phyloP scores from a whole-genome alignment of 2,797 vertebrate species.

The Discoglossus pictus region DNA sequence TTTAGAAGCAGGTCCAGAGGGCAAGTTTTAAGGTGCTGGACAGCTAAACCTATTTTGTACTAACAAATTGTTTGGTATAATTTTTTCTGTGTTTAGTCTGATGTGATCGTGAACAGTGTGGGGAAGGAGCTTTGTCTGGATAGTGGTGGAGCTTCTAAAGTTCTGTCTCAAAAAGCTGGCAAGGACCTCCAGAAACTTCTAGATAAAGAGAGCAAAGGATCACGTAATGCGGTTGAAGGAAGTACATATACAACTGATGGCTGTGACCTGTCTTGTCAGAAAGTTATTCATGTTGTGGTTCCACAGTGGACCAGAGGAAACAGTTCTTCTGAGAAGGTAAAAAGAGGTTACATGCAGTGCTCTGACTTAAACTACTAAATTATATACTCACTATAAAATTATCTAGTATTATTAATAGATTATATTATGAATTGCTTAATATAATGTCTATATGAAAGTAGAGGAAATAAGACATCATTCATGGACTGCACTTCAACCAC shows the following conservation, averaged over 20 bases:
- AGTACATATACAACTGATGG: slow-evolving; percentile 70
- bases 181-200: slow-evolving; percentile 68
- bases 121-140: slow-evolving; percentile 67
- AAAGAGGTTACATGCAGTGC: no score
- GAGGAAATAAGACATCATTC: no score
- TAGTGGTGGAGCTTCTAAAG: slow-evolving; percentile 74
- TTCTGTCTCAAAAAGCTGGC: slow-evolving; percentile 76
- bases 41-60: no score
- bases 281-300: slow-evolving; percentile 74
- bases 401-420: no score
- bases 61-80: no score
- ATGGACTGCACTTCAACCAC: no score
- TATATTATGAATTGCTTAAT: no score
- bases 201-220: fast-evolving
- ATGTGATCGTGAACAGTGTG: slow-evolving; percentile 80
- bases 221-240: slow-evolving; percentile 10
- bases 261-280: slow-evolving; percentile 64
- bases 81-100: slow-evolving; percentile 67
- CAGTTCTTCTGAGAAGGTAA: slow-evolving; percentile 64
- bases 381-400: no score
- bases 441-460: no score
- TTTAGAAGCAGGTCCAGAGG: no score
- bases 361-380: no score
- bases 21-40: no score
- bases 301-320: slow-evolving; percentile 62